A percentile compares a stretch with the other conserved stretches of the same genome.
phyloP scores from a whole-genome alignment of 1,140 invertebrate species.

The Tachypleus tridentatus region DNA sequence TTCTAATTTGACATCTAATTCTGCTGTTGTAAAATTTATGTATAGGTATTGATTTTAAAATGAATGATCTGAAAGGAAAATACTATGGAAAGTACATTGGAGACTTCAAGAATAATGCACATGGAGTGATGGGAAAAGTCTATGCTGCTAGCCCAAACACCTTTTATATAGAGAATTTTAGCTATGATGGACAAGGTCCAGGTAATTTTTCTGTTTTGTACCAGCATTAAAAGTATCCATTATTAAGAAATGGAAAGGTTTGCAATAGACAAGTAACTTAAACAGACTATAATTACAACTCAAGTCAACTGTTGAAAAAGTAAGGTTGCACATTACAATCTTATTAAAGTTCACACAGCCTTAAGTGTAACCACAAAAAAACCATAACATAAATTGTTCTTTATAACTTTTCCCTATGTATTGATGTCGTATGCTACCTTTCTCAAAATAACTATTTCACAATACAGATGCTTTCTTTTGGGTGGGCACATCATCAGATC shows the following conservation, averaged over 20 bases:
- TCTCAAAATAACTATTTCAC: too few relatives aligned
- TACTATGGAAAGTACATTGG: constrained; percentile 30
- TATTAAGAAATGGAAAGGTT: not conserved
- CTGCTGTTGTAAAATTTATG: too few relatives aligned
- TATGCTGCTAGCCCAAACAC: constrained; percentile 77
- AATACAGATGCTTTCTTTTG: constrained; percentile 71
- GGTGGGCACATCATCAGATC: constrained; percentile 45
- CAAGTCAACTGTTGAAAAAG: not conserved
- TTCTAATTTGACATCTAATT: too few relatives aligned
- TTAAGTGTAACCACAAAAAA: too few relatives aligned
- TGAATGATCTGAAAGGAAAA: not conserved
- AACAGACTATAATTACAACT: not conserved
- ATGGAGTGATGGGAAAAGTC: constrained; percentile 58
- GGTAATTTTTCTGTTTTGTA: constrained; percentile 26
- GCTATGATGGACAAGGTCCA: constrained; percentile 69
- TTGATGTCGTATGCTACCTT: too few relatives aligned
- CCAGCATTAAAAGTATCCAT: not conserved
- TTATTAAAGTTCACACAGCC: too few relatives aligned
- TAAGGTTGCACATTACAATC: too few relatives aligned
- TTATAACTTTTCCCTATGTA: too few relatives aligned
- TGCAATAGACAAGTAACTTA: constrained; percentile 2
- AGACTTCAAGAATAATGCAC: constrained; percentile 43
- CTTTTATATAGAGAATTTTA: constrained; percentile 70
- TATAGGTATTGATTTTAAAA: too few relatives aligned
- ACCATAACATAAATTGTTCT: too few relatives aligned